A percentile compares a stretch with the other conserved stretches of the same genome.
These are phyloP conservation scores for Margarornis squamiger DNA, from an alignment of 2,797 vertebrate genomes.

Conservation along the genomic window DNA sequence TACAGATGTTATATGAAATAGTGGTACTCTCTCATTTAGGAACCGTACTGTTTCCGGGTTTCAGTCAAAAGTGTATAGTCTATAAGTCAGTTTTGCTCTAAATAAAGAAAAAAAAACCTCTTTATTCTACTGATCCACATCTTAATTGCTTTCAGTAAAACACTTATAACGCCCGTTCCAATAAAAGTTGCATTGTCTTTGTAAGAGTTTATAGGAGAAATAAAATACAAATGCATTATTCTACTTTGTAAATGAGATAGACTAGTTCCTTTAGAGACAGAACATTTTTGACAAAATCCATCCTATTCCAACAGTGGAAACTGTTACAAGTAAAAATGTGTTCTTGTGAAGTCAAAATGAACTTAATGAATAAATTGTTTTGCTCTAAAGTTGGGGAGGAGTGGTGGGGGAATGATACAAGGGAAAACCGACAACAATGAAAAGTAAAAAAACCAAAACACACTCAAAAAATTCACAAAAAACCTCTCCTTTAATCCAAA, in stretches of 20 bases:
- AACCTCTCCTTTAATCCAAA: neutral
- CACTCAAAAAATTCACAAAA: neutral
- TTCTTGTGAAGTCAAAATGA: neutral
- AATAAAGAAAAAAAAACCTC: neutral
- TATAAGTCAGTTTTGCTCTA: neutral
- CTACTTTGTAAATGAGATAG: neutral
- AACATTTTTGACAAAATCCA: neutral
- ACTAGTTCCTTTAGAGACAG: neutral
- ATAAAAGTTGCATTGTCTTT: neutral
- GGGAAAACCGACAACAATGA: neutral
- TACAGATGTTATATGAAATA: neutral
- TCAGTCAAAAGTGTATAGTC: neutral
- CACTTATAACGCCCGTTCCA: neutral
- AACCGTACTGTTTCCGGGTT: neutral
- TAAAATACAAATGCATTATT: neutral
- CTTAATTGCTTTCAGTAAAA: neutral
- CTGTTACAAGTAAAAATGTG: neutral
- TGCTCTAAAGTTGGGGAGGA: neutral
- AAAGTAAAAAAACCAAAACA: fast-evolving
- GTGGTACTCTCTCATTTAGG: neutral
- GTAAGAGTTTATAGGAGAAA: neutral
- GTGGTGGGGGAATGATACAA: neutral
- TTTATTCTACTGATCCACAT: neutral
- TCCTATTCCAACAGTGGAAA: neutral
- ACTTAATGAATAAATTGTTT: neutral